These are phyloP conservation scores for Trissolcus brochymenae DNA, from an alignment of 2,888 invertebrate genomes.

Conservation along the genomic window DNA sequence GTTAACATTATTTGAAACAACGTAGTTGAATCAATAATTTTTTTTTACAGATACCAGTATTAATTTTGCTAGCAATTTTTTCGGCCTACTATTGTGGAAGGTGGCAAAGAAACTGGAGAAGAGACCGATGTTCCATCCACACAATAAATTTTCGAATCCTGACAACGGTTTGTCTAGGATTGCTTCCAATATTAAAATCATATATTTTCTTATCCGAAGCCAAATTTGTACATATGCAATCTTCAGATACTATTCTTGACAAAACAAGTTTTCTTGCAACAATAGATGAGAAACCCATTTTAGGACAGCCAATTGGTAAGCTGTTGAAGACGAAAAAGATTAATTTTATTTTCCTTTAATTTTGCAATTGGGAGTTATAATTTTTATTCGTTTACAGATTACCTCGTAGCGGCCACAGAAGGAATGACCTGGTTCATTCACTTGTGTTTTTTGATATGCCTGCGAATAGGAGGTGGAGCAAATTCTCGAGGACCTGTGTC, in stretches of 20 bases:
- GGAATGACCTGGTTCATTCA: conserved; percentile 90
- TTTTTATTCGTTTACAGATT: conserved; percentile 75
- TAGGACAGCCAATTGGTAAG: no score
- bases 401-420: conserved; percentile 83
- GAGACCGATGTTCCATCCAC: conserved; percentile 81
- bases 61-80: conserved; percentile 83
- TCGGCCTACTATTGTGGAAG: conserved; percentile 90
- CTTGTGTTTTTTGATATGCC: conserved; percentile 83
- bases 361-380: not conserved
- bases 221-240: conserved; percentile 33
- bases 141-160: conserved; percentile 81
- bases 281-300: not conserved
- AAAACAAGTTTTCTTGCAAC: conserved; percentile 9
- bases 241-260: not conserved
- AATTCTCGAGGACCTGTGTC: conserved; percentile 86
- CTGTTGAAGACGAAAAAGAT: not conserved
- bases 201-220: conserved; percentile 80
- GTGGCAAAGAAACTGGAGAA: conserved; percentile 80
- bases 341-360: not conserved
- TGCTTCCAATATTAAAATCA: conserved; percentile 83
- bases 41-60: conserved; percentile 82
- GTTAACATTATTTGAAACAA: no score
- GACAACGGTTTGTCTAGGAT: conserved; percentile 80
- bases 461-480: conserved; percentile 81
- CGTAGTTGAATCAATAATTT: conserved; percentile 1